Percentiles rank a stretch among this genome's conserved stretches.
Evolutionary conservation across 1,140 invertebrate genomes (phyloP).

Genomic region (Mylabris phalerata): DNA sequence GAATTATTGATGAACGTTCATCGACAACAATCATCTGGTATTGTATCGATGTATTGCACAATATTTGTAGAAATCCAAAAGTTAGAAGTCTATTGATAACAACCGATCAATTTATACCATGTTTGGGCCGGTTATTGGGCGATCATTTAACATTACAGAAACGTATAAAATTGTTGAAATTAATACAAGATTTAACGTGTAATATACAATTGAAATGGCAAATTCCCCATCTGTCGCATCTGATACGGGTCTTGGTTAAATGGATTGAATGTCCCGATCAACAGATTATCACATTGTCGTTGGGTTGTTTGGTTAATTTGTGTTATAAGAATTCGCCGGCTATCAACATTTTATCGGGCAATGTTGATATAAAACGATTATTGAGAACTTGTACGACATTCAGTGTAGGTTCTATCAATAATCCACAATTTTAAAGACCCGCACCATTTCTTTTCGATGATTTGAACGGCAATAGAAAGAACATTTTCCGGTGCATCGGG

Average conservation of each 20-base stretch:
- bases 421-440: no score
- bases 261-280: conserved; percentile 53
- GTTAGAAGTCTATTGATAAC: conserved; percentile 48
- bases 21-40: conserved; percentile 45
- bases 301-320: conserved; percentile 64
- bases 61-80: conserved; percentile 40
- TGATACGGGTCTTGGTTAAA: conserved; percentile 54
- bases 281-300: conserved; percentile 49
- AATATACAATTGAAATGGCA: conserved; percentile 65
- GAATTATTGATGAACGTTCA: conserved; percentile 35
- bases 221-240: conserved; percentile 55
- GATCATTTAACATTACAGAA: conserved; percentile 48
- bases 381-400: conserved; percentile 51
- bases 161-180: conserved; percentile 46
- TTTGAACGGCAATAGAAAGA: no score
- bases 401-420: conserved; percentile 41
- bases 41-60: conserved; percentile 53
- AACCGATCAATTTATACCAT: conserved; percentile 61
- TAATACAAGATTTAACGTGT: conserved; percentile 61
- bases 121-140: conserved; percentile 52
- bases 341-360: conserved; percentile 56
- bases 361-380: conserved; percentile 56
- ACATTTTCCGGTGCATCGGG: no score
- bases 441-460: not conserved
- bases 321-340: conserved; percentile 63